A percentile compares a stretch with the other conserved stretches of the same genome.
Evolutionary conservation across 2,888 invertebrate genomes (phyloP).

Genomic region (Coelinius sp.): DNA sequence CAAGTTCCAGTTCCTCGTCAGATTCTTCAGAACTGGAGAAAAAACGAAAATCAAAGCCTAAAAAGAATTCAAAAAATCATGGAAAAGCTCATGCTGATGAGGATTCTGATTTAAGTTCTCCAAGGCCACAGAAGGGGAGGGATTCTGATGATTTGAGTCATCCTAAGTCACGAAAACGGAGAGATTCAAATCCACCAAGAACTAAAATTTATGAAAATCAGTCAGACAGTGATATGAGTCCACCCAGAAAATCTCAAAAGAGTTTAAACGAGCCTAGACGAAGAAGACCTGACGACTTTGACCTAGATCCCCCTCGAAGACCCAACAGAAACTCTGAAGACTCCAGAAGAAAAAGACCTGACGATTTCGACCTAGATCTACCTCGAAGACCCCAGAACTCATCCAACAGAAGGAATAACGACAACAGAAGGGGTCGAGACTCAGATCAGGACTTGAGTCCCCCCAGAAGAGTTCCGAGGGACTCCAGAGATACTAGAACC

Average conservation of each 20-base stretch:
- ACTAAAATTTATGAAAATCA: conserved; percentile 22
- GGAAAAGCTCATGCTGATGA: conserved; percentile 30
- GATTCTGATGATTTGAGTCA: conserved; percentile 32
- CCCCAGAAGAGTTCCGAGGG: conserved; percentile 50
- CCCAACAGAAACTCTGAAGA: conserved; percentile 18
- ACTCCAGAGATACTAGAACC: conserved; percentile 27
- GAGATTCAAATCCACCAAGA: conserved; percentile 46
- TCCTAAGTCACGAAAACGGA: conserved; percentile 20
- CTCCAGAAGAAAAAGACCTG: background rate
- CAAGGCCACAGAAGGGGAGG: conserved; percentile 30
- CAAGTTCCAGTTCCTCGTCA: conserved; percentile 42
- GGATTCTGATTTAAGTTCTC: conserved; percentile 50
- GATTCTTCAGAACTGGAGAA: conserved; percentile 65
- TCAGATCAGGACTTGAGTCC: conserved; percentile 58
- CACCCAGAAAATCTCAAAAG: background rate
- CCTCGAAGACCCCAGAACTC: conserved; percentile 48
- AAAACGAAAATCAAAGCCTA: conserved; percentile 61
- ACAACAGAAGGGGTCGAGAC: conserved; percentile 28
- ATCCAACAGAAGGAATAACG: conserved; percentile 22
- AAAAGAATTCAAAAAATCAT: conserved; percentile 41
- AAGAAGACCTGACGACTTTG: conserved; percentile 37
- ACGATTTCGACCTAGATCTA: conserved; percentile 42
- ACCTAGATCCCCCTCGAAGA: conserved; percentile 8
- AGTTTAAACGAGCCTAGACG: background rate
- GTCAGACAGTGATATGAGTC: background rate